A percentile compares a stretch with the other conserved stretches of the same genome.
These are phyloP conservation scores for Cygnus atratus DNA, from an alignment of 2,113 vertebrate species.

Conservation along the genomic window DNA sequence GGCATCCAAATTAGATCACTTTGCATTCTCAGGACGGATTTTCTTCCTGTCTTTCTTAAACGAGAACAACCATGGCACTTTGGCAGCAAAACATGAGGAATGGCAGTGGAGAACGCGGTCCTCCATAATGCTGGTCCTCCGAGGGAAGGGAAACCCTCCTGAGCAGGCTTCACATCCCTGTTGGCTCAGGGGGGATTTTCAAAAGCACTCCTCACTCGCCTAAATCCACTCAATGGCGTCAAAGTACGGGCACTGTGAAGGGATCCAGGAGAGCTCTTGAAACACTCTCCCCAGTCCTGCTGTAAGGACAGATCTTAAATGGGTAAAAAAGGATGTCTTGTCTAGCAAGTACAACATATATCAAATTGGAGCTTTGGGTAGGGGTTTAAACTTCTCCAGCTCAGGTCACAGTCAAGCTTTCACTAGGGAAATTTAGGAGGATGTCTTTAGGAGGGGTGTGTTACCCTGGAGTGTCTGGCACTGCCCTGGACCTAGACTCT, in stretches of 20 bases:
- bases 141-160: neutral
- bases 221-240: neutral
- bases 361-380: neutral
- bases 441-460: accelerated
- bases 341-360: neutral
- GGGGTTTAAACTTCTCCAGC: neutral
- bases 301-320: neutral
- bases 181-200: neutral
- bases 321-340: neutral
- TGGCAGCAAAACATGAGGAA: neutral
- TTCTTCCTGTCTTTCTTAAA: neutral
- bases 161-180: neutral
- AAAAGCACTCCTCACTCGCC: neutral
- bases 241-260: neutral
- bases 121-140: neutral
- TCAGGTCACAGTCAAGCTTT: neutral
- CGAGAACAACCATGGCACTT: neutral
- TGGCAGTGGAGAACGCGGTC: neutral
- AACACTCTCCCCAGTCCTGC: neutral
- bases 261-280: neutral
- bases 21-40: neutral
- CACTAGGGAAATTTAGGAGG: neutral
- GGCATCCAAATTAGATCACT: conserved; percentile 44
- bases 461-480: neutral
- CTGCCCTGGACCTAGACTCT: neutral